phyloP scores from a whole-genome alignment of 2,113 vertebrate genomes.

The Aptenodytes forsteri region DNA sequence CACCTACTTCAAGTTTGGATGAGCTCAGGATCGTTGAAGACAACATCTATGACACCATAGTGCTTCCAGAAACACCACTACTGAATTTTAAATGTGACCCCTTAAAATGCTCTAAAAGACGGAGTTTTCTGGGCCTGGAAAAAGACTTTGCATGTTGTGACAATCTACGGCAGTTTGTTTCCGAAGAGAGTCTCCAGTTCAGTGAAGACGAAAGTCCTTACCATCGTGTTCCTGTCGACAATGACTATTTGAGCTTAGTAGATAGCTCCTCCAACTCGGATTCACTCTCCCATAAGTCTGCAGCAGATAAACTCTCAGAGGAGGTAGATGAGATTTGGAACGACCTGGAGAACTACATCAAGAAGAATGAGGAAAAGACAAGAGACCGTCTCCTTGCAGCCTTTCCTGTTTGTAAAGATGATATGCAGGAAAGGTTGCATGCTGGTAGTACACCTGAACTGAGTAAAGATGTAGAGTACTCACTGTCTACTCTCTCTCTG shows the following conservation, averaged over 20 bases:
- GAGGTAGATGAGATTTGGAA: constrained; percentile 97
- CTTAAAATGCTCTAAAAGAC: constrained; percentile 63
- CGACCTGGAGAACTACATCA: constrained; percentile 97
- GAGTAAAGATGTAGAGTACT: constrained; percentile 68
- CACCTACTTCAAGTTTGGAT: constrained; percentile 57
- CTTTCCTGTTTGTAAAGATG: constrained; percentile 88
- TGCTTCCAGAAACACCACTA: constrained; percentile 77
- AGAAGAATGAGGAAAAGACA: constrained; percentile 91
- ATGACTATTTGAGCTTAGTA: constrained; percentile 73
- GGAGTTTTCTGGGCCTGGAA: constrained; percentile 75
- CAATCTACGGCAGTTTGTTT: constrained; percentile 77
- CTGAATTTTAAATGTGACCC: constrained; percentile 29
- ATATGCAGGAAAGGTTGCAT: constrained; percentile 57
- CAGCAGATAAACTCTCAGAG: constrained; percentile 87
- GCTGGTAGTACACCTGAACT: constrained; percentile 60
- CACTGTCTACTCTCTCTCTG: constrained; percentile 70
- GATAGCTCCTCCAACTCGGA: constrained; percentile 79
- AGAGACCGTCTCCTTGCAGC: constrained; percentile 89
- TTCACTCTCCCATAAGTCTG: constrained; percentile 72
- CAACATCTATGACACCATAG: constrained; percentile 91
- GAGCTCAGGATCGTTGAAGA: constrained; percentile 87
- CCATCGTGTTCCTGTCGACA: constrained; percentile 66
- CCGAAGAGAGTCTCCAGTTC: constrained; percentile 87
- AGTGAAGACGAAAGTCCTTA: constrained; percentile 79
- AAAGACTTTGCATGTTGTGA: constrained; percentile 77